Conservation (phyloP, 2,113 vertebrate species). For the Synodontis membranacea region DNA sequence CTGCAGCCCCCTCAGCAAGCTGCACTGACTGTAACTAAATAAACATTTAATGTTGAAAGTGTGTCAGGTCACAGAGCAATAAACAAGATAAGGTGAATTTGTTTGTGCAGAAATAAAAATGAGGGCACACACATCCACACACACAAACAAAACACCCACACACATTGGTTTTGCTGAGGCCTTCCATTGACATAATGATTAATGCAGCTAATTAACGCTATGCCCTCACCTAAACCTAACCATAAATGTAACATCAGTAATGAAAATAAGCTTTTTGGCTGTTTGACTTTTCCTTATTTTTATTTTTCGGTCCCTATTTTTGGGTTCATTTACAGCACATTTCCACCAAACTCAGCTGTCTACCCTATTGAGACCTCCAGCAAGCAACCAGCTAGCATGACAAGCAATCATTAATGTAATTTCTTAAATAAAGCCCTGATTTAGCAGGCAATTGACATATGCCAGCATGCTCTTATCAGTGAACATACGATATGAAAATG, state of each 20-base stretch:
- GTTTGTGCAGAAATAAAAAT: not conserved
- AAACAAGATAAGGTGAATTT: not conserved
- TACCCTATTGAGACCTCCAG: not conserved
- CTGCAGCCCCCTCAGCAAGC: no score
- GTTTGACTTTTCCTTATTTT: no score
- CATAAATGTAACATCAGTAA: no score
- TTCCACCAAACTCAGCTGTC: not conserved
- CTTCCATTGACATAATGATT: no score
- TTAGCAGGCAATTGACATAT: constrained; percentile 27
- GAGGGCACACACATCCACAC: not conserved
- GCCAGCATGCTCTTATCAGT: not conserved
- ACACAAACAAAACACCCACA: no score
- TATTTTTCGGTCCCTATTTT: not conserved
- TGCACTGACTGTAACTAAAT: not conserved
- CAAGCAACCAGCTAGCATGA: no score
- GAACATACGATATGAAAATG: not conserved
- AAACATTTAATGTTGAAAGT: not conserved
- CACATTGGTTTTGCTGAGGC: no score
- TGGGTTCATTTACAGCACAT: not conserved
- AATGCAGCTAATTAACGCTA: no score
- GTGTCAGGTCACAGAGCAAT: not conserved
- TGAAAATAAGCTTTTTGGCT: no score
- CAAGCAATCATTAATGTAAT: constrained; percentile 30
- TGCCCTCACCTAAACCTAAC: no score
- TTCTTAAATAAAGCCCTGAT: constrained; percentile 31